Evolutionary conservation across 2,113 vertebrate species (phyloP).

Genomic region (Desmodus rotundus): DNA sequence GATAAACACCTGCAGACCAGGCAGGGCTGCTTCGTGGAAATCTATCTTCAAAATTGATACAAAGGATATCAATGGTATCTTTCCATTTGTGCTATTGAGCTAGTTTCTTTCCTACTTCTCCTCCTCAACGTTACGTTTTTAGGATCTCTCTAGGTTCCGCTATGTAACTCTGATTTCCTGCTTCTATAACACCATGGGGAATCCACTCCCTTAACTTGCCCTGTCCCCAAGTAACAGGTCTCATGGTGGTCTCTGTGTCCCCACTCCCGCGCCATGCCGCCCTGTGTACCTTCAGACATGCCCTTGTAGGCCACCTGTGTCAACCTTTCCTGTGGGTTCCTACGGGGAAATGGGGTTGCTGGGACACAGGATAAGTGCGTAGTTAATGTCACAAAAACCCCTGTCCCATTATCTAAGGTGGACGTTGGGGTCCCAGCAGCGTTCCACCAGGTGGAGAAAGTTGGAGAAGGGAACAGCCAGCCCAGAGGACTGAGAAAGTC

Average conservation of each 20-base stretch:
- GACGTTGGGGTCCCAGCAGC: not conserved
- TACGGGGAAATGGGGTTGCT: accelerated
- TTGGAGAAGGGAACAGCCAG: not conserved
- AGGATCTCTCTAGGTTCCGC: not conserved
- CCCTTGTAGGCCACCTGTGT: accelerated
- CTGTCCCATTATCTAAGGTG: too few species aligned
- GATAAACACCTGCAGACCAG: accelerated
- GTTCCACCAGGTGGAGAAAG: not conserved
- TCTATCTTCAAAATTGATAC: not conserved
- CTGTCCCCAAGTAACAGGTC: not conserved
- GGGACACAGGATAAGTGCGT: not conserved
- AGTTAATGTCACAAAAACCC: not conserved
- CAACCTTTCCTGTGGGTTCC: accelerated
- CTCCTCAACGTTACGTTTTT: not conserved
- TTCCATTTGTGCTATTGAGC: not conserved
- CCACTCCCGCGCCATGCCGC: too few species aligned
- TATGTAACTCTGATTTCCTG: not conserved
- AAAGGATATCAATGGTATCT: not conserved
- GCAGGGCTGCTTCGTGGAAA: too few species aligned
- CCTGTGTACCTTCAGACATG: not conserved
- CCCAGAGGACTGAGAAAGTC: not conserved
- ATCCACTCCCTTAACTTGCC: too few species aligned
- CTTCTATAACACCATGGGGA: not conserved
- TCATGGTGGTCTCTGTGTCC: accelerated
- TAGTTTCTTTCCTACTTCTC: not conserved